Evolutionary conservation across 2,113 vertebrate genomes (phyloP), one percentile per base, ranked within the genome.

Genomic region (Labrus mixtus): DNA sequence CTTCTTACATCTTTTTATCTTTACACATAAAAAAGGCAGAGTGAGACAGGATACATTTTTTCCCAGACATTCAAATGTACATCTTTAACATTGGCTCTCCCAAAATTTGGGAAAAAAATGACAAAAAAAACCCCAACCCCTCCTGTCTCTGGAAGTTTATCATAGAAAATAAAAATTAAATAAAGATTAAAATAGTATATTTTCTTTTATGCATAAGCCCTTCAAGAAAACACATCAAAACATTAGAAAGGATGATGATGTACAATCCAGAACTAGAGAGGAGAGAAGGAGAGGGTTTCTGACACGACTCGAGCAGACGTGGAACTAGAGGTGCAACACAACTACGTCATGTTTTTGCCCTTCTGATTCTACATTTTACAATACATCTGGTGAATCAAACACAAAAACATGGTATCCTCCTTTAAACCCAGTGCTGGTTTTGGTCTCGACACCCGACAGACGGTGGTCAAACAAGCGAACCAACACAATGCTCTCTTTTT

Each of bases 11-110:
- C 66, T 59, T 56, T 76, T 78, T 76, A 55, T 43, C 46, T 73
- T 74, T 81, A 71, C 62, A 87, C 50, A 74, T 74, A 83, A 84
- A 78, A 90, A 89, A 92, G 93, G 92, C 91, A 89, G 86, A 87
- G 84, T 82, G 84, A 87, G 87, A 91, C 87, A 69, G 75, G 84
- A 89, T 90, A 89, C 71, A 78, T 76, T 61, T 78, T 37, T 43
- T 19, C 76, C 67, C 70, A 39, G 65, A 93, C 94, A 94, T 94
- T 93, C 92, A 92, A 82, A 93, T 92, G 84, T 91, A 93, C 91
- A 90, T 83, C 76, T 73, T 90, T 72, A 85, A 89, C 64, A 89
- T 87, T 85, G 74, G 79, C 83, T 84, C 72, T 88, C 89, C 91
- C 75, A 81, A 85, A 84, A 73, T 43, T 6, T 68, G 87, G 89